phyloP scores from a whole-genome alignment of 2,797 vertebrate species.

The Sebastes kiyomatsui region DNA sequence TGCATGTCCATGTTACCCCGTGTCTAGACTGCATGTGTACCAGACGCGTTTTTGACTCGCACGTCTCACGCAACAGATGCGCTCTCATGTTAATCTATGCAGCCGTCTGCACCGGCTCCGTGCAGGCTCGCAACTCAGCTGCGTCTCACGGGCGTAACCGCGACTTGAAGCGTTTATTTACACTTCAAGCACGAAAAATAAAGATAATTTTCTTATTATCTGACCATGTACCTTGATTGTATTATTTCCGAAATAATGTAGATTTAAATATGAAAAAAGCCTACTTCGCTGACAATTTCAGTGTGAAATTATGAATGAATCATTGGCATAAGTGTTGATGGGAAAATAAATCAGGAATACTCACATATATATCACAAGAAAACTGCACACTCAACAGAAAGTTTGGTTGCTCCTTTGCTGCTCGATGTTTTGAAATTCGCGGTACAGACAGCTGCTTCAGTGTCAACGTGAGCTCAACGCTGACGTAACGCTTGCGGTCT shows the following conservation, averaged over 20 bases:
- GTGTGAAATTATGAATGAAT: neutral
- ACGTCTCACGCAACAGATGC: neutral
- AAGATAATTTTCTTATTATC: neutral
- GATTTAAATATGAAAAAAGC: neutral
- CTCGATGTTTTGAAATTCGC: neutral
- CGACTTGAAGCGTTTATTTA: neutral
- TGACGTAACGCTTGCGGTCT: neutral
- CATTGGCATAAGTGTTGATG: neutral
- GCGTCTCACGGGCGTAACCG: neutral
- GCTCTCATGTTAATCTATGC: neutral
- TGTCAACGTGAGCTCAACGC: neutral
- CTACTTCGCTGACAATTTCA: neutral
- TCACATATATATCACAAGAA: neutral
- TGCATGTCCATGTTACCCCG: neutral
- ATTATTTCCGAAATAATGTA: neutral
- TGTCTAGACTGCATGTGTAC: neutral
- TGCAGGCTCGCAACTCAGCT: neutral
- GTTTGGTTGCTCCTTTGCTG: neutral
- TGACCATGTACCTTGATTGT: neutral
- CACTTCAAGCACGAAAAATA: neutral
- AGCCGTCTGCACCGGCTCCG: neutral
- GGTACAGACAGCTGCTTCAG: neutral
- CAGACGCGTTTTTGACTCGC: neutral
- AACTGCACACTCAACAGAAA: neutral
- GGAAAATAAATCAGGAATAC: neutral